Conservation (phyloP, 2,113 vertebrate genomes). For the Otus sunia region DNA sequence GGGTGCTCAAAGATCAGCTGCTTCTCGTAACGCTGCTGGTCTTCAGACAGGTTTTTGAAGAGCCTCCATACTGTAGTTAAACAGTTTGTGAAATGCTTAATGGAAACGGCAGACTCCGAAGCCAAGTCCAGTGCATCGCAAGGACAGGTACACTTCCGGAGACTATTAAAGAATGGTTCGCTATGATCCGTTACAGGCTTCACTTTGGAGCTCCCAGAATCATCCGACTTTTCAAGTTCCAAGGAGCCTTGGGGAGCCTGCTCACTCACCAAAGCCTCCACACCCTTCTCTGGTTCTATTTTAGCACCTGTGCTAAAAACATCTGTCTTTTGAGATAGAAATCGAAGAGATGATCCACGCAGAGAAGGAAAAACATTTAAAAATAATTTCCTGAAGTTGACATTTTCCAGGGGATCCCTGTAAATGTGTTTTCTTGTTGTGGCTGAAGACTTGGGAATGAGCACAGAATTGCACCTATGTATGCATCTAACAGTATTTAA, state of each 20-base stretch:
- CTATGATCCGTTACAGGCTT: neutral
- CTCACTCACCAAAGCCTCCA: neutral
- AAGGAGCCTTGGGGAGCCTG: neutral
- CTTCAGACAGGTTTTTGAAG: slow-evolving; percentile 74
- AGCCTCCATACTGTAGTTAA: slow-evolving; percentile 78
- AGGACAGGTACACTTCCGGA: slow-evolving; percentile 75
- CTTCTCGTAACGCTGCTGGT: slow-evolving; percentile 79
- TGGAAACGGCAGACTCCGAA: neutral
- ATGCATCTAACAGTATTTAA: slow-evolving; percentile 42
- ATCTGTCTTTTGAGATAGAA: slow-evolving; percentile 33
- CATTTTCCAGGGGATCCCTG: neutral
- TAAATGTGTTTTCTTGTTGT: neutral
- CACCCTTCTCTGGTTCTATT: neutral
- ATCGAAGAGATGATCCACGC: neutral
- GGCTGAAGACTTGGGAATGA: neutral
- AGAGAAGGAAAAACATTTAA: neutral
- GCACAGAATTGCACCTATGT: neutral
- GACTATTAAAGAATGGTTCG: slow-evolving; percentile 19
- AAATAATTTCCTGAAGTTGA: neutral
- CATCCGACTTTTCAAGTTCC: neutral
- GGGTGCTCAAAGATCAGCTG: slow-evolving; percentile 84
- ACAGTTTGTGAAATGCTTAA: slow-evolving; percentile 64
- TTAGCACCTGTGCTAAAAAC: neutral
- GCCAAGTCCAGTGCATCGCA: slow-evolving; percentile 83
- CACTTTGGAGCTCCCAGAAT: neutral